Base-by-base conservation (phyloP, 2,888 invertebrate genomes). In the Chrysomela aeneicollis region DNA sequence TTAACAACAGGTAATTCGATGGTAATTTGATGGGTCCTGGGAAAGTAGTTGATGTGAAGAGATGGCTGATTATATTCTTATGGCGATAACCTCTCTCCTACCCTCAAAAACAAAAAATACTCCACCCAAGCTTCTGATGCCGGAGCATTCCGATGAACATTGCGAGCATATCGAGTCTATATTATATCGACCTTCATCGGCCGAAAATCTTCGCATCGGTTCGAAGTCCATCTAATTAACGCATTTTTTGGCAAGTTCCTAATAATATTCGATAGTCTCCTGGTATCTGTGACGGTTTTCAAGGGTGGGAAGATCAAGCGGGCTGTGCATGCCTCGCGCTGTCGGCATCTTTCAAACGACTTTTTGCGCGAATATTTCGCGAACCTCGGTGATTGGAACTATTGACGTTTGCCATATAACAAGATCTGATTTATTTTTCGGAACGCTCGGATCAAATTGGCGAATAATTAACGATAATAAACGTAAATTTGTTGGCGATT, bases 351-450 rank as follows among this genome's bases (percentile, higher is more conserved):
- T 69, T 75, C 74, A 75, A 75, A 75, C 64, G 69, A 71, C 66
- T 75, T 74, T 74, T 74, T 70, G 67, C 72, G 71, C 69, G 72
- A 73, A 74, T 72, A 70, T 75, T 74, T 73, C 67, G 73, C 73
- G 73, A 73, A 73, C 73, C 73, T 75, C 66, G 66, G 70, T 67
- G 72, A 74, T 75, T 72, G 73, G 68, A 71, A 68, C 71, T 74
- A 74, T 74, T 72, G 74, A 73, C 73, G 71, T 70, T 71, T 73
- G 70, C 74, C 72, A 72, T 73, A 72, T 75, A 75, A 74, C 73
- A 74, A 73, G 73, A 73, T 74, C 73, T 71, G 71, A 73, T 71
- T 71, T 69, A 71, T 72, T 71, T 70, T 73, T 73, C 72, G 63
- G 57, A 66, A 50, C 53, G 64, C 30, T 65, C 52, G 53, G 61